phyloP scores from a whole-genome alignment of 37 sponge, comb jelly and placozoan genomes.

The Lycopodina hypogea region DNA sequence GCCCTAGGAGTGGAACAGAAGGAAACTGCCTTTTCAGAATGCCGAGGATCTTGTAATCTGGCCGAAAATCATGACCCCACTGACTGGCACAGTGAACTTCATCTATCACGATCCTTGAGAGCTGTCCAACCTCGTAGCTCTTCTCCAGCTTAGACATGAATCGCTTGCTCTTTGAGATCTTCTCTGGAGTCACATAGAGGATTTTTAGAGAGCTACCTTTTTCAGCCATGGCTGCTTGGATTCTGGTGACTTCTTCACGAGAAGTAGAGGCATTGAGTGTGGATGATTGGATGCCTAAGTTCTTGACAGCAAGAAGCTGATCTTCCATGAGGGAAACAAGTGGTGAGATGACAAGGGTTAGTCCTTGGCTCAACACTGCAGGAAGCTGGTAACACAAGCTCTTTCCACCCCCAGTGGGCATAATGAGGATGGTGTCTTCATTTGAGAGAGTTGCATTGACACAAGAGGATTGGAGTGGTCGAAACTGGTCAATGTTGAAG shows the following conservation, averaged over 20 bases:
- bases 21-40: constrained; percentile 87
- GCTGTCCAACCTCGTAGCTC: constrained; percentile 57
- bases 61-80: constrained; percentile 99
- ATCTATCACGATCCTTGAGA: constrained; percentile 89
- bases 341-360: constrained; percentile 92
- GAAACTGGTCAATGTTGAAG: constrained; percentile 66
- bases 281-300: constrained; percentile 49
- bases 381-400: constrained; percentile 97
- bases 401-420: constrained; percentile 99
- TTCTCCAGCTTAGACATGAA: constrained; percentile 90
- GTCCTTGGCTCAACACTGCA: constrained; percentile 60
- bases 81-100: constrained; percentile 96
- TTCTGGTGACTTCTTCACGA: constrained; percentile 44
- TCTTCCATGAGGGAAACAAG: constrained; percentile 96
- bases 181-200: constrained; percentile 94
- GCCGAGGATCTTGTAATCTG: constrained; percentile 91
- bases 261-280: constrained; percentile 63
- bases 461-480: constrained; percentile 72
- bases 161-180: constrained; percentile 80
- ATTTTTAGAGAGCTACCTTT: constrained; percentile 54
- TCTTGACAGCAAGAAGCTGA: constrained; percentile 72
- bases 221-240: constrained; percentile 60
- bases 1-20: constrained; percentile 78
- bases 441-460: constrained; percentile 76
- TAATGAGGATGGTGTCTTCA: constrained; percentile 84